These are phyloP conservation scores for Odontocerum albicorne DNA, from an alignment of 2,888 invertebrate genomes.

Conservation along the genomic window DNA sequence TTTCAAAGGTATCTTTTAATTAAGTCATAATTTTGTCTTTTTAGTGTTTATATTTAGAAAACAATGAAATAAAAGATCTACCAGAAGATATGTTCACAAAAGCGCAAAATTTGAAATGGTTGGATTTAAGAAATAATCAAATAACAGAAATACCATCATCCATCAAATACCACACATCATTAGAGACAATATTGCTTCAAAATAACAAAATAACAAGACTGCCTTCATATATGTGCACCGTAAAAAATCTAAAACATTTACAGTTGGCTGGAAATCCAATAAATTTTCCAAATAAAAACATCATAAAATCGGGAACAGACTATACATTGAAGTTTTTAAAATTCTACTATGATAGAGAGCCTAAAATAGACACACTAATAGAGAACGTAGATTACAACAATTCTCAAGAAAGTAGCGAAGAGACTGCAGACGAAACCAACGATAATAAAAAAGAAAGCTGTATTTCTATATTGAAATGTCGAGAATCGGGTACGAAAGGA, in stretches of 20 bases:
- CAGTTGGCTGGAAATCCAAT: slow-evolving; percentile 65
- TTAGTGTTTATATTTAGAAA: slow-evolving; percentile 52
- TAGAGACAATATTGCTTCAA: slow-evolving; percentile 66
- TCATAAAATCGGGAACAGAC: slow-evolving; percentile 56
- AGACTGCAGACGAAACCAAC: too few relatives aligned
- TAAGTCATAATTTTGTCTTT: slow-evolving; percentile 36
- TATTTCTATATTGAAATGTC: too few relatives aligned
- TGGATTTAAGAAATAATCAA: slow-evolving; percentile 66
- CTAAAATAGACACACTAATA: too few relatives aligned
- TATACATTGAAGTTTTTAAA: slow-evolving; percentile 46
- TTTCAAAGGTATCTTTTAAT: not conserved
- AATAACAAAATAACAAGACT: slow-evolving; percentile 61
- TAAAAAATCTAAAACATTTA: slow-evolving; percentile 61
- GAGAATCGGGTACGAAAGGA: too few relatives aligned
- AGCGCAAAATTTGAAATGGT: slow-evolving; percentile 61
- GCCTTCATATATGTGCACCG: slow-evolving; percentile 65
- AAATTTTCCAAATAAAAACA: slow-evolving; percentile 56
- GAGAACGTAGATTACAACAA: too few relatives aligned
- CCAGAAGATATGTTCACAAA: slow-evolving; percentile 61
- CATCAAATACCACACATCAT: slow-evolving; percentile 57
- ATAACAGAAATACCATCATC: slow-evolving; percentile 57
- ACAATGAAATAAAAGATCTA: slow-evolving; percentile 57
- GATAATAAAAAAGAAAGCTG: too few relatives aligned
- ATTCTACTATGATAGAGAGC: slow-evolving; percentile 41
- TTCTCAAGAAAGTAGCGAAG: too few relatives aligned